Base-by-base conservation (phyloP, 2,797 vertebrate genomes). In the Lepidocolaptes lacrymiger region DNA sequence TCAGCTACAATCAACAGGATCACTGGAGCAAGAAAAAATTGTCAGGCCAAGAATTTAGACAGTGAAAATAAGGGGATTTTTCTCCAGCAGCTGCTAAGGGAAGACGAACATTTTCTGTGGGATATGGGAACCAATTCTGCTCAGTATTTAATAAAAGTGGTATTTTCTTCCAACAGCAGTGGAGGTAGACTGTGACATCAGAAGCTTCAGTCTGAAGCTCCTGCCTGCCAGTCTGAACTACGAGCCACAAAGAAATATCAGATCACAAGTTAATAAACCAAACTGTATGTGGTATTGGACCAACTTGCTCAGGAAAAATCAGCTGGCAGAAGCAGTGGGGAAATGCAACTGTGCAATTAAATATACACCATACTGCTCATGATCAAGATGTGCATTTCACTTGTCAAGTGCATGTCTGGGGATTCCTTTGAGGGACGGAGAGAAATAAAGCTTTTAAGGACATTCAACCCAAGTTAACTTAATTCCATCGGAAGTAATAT, bases 401-500 rank as follows among this genome's bases (percentile, higher is more conserved):
- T 64, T 64, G n/a, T 80, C 36, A 80, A 11, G 9, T n/a, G 43
- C 0, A 1, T 2, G 1, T n/a, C 2, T 5, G 3, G 9, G 34
- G 22, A 34, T 43, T 58, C 61, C n/a, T 21, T 0, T 0, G 0
- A 7, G 3, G 3, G 5, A 39, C 6, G 3, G 2, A 4, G 2
- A 82, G 24, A 87, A 82, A 79, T 24, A 3, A 81, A 37, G 7
- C 13, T 43, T 61, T 89, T 68, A 52, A 77, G 7, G 13, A 67
- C 6, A 54, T 48, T 64, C 41, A 64, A 26, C 10, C 41, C 49
- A 61, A 85, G 32, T 12, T 32, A 83, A 59, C 9, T 54, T 54
- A 62, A 49, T 30, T 64, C 17, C 13, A 82, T 28, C 14, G 59
- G 20, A 88, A 90, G 7, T 81, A 72, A 32, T 37, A 39, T 2